Base-by-base conservation (phyloP, 2,113 vertebrate species). In the Nothobranchius kuhntae region DNA sequence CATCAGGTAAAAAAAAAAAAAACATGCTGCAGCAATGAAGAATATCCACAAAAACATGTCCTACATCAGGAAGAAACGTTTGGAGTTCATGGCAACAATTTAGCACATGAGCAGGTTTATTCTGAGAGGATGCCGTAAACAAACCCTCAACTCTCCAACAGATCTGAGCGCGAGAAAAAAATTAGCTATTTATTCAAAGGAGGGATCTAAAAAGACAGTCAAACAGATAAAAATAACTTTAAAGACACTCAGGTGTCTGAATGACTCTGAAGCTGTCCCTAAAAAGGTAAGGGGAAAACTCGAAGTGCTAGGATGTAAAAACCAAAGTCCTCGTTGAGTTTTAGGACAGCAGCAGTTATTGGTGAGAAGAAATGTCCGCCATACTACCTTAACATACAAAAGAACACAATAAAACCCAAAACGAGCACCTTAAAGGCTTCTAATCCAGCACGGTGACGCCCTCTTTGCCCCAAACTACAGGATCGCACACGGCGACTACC, bases 331-430 rank as follows among this genome's bases (percentile, higher is more conserved):
- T 44, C 2, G 0, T 79, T 73, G 21, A 1, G 53, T 10, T 12
- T 13, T n/a, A 54, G 66, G 62, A 45, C 68, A 63, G 74, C 71
- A 68, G 83, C 78, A 70, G 44, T 62, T n/a, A n/a, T 17, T 58
- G 35, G 59, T 17, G 70, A 75, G 61, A 89, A 81, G 73, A 91
- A 82, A 87, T 86, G 90, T 73, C 87, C 90, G 86, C 93, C 92
- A 92, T 90, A 42, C 77, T 72, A 91, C 89, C 89, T 88, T 83
- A 85, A 85, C 91, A 24, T 36, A 40, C 65, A 71, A 93, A 92
- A 89, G 93, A 30, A 94, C 90, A 92, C 91, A 93, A 92, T 93
- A 82, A 78, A 58, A 40, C 58, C 81, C 96, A 96, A 96, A 97
- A 98, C 96, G 96, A 91, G 91, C 40, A 53, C 57, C 84, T 58